A percentile compares a stretch with the other conserved stretches of the same genome.
These are phyloP conservation scores for Ariolimax columbianus DNA, from an alignment of 2,888 invertebrate genomes.

Conservation along the genomic window DNA sequence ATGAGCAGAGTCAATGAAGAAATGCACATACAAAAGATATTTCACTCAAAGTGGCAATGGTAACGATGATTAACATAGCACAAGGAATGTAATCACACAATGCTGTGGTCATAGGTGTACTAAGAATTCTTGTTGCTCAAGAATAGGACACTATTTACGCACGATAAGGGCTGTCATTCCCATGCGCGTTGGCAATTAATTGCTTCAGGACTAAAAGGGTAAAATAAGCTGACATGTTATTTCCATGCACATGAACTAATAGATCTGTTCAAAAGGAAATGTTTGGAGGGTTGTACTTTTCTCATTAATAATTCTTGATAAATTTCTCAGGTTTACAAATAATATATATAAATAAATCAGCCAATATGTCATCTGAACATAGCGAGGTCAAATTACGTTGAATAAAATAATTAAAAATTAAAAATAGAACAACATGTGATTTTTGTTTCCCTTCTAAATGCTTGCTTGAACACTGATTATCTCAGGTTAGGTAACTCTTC, in stretches of 20 bases:
- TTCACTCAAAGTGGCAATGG: not conserved
- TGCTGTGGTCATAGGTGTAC: not conserved
- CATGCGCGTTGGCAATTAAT: conserved; percentile 1
- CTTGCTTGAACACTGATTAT: no score
- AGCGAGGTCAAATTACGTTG: no score
- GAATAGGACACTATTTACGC: not conserved
- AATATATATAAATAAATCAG: no score
- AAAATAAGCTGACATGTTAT: not conserved
- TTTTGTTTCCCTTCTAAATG: no score
- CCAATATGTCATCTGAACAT: no score
- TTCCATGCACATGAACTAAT: conserved; percentile 13
- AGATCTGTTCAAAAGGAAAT: no score
- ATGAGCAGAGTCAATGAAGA: conserved; percentile 31
- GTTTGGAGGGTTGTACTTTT: no score
- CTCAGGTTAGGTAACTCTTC: no score
- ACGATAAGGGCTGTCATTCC: not conserved
- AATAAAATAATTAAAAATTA: no score
- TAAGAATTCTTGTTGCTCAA: not conserved
- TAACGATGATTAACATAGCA: not conserved
- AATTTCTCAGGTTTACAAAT: no score
- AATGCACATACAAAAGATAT: conserved; percentile 15
- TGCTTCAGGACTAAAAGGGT: not conserved
- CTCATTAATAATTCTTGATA: no score
- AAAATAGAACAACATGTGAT: no score
- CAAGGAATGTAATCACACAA: not conserved